Conservation (phyloP, 2,797 vertebrate species). For the Pseudomugil tenellus region DNA sequence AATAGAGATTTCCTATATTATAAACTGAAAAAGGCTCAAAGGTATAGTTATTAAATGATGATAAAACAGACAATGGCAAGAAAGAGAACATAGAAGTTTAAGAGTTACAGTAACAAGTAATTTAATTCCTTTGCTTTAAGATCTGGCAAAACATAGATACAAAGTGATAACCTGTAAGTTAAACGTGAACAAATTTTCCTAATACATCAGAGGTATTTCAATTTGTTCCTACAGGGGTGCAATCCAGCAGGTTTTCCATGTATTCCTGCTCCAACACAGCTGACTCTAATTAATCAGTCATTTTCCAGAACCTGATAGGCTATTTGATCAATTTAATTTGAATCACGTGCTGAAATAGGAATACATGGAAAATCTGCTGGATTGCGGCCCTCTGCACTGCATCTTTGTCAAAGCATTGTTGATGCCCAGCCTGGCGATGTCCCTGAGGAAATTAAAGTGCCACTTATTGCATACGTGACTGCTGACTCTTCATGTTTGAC, state of each 20-base stretch:
- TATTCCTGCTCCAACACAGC: too few relatives aligned
- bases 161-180: not conserved
- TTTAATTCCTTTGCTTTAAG: not conserved
- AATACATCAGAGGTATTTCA: too few relatives aligned
- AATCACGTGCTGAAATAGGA: too few relatives aligned
- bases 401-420: constrained; percentile 1
- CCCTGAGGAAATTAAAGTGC: constrained; percentile 15
- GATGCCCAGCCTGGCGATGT: not conserved
- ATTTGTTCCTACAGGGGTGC: too few relatives aligned
- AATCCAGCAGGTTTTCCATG: too few relatives aligned
- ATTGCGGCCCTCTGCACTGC: too few relatives aligned
- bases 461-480: constrained; percentile 14
- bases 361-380: too few relatives aligned
- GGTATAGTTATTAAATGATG: not conserved
- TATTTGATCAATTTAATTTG: too few relatives aligned
- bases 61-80: not conserved
- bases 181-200: not conserved
- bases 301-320: too few relatives aligned
- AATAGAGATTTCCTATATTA: not conserved
- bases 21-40: not conserved
- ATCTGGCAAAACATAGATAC: not conserved
- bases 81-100: not conserved
- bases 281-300: too few relatives aligned
- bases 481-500: constrained; percentile 25
- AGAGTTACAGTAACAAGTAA: not conserved